phyloP scores from a whole-genome alignment of 2,888 invertebrate genomes.

The Zootermopsis nevadensis region DNA sequence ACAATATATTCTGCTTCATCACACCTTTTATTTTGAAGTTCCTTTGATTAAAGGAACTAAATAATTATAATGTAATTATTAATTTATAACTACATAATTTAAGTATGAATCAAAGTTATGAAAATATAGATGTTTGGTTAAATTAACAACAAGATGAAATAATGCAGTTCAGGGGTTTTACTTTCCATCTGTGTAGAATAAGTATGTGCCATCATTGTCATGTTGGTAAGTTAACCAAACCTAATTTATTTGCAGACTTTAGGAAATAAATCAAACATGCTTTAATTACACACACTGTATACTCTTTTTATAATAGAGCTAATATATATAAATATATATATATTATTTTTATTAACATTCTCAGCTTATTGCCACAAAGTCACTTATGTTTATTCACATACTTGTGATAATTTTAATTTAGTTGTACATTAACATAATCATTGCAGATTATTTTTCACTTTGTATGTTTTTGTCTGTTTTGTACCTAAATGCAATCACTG shows the following conservation, averaged over 20 bases:
- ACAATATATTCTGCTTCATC: slow-evolving; percentile 13
- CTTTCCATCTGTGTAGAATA: slow-evolving; percentile 31
- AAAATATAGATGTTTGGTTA: slow-evolving; percentile 19
- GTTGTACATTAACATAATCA: slow-evolving; percentile 33
- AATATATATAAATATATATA: slow-evolving; percentile 34
- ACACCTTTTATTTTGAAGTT: slow-evolving; percentile 22
- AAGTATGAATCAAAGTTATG: background rate
- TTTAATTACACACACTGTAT: slow-evolving; percentile 41
- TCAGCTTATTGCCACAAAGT: slow-evolving; percentile 23
- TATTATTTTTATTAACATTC: slow-evolving; percentile 39
- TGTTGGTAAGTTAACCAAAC: slow-evolving; percentile 6
- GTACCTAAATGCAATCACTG: slow-evolving; percentile 12
- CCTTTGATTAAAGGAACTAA: background rate
- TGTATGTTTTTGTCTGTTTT: slow-evolving; percentile 24
- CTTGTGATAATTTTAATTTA: slow-evolving; percentile 32
- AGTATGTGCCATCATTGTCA: slow-evolving; percentile 17
- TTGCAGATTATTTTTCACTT: slow-evolving; percentile 36
- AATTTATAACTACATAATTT: slow-evolving; percentile 39
- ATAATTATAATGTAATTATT: slow-evolving; percentile 7
- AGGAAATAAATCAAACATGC: slow-evolving; percentile 39
- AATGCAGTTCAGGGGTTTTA: slow-evolving; percentile 46
- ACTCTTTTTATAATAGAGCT: slow-evolving; percentile 14
- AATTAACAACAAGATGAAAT: slow-evolving; percentile 22
- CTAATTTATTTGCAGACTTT: slow-evolving; percentile 4
- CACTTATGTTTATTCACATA: slow-evolving; percentile 29